Evolutionary conservation across 2,888 invertebrate genomes (phyloP).

Genomic region (Agapetus fuscipes): DNA sequence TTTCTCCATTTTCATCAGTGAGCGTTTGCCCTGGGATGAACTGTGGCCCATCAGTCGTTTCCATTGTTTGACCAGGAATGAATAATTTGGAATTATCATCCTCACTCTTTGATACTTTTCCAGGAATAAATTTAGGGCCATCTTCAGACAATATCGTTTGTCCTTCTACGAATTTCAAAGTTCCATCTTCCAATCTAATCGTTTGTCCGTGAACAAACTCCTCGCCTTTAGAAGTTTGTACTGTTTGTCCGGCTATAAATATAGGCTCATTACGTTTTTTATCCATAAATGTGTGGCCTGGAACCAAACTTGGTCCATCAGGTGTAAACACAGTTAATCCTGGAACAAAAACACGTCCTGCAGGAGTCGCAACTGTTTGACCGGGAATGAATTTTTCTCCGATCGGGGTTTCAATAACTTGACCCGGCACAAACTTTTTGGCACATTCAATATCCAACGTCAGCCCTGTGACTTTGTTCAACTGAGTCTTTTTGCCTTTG

Average conservation of each 20-base stretch:
- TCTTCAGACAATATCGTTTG: conserved; percentile 47
- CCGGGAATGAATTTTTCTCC: conserved; percentile 67
- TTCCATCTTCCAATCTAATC: conserved; percentile 45
- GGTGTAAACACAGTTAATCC: conserved; percentile 62
- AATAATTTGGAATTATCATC: conserved; percentile 43
- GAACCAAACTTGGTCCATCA: conserved; percentile 56
- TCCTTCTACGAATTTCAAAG: conserved; percentile 48
- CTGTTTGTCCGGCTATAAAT: conserved; percentile 61
- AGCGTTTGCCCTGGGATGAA: conserved; percentile 58
- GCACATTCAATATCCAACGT: conserved; percentile 57
- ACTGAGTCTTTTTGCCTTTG: conserved; percentile 46
- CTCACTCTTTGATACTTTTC: conserved; percentile 40
- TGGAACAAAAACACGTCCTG: conserved; percentile 59
- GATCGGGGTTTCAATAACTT: conserved; percentile 58
- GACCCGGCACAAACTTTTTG: conserved; percentile 60
- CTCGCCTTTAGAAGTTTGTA: conserved; percentile 47
- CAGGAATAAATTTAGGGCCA: conserved; percentile 53
- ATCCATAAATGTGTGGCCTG: conserved; percentile 59
- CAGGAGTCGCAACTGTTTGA: conserved; percentile 60
- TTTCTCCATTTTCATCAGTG: conserved; percentile 37
- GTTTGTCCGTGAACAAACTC: conserved; percentile 57
- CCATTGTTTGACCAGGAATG: conserved; percentile 53
- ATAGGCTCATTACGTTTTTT: conserved; percentile 48
- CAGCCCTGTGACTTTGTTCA: conserved; percentile 54
- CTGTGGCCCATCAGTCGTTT: conserved; percentile 48